Evolutionary conservation across 2,888 invertebrate species (phyloP).

Genomic region (Physocephala rufipes): DNA sequence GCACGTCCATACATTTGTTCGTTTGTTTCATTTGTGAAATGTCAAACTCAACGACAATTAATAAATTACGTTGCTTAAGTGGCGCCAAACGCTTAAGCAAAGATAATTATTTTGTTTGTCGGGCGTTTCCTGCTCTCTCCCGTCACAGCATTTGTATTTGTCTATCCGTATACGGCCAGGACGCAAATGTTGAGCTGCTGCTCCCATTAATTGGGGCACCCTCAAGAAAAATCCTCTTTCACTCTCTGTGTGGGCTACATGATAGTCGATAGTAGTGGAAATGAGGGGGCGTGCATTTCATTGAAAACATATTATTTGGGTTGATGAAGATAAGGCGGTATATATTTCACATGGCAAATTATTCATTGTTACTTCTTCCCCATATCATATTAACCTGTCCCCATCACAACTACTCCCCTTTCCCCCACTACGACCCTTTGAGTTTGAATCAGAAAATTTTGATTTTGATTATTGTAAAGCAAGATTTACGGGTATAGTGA

Average conservation of each 20-base stretch:
- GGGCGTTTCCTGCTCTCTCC: conserved; percentile 6
- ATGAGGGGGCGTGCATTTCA: conserved; percentile 16
- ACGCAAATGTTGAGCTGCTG: background rate
- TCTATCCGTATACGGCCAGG: conserved; percentile 10
- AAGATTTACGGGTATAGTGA: too few relatives aligned
- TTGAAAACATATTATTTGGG: background rate
- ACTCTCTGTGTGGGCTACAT: conserved; percentile 26
- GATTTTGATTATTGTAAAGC: too few relatives aligned
- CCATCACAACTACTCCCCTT: conserved; percentile 6
- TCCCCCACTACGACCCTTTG: conserved; percentile 17
- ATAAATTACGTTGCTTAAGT: conserved; percentile 62
- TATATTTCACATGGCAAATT: background rate
- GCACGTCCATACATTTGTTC: background rate
- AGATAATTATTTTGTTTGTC: conserved; percentile 29
- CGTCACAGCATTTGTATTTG: conserved; percentile 16
- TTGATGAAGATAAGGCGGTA: background rate
- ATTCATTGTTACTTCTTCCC: conserved; percentile 11
- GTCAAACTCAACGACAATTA: conserved; percentile 62
- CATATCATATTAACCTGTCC: conserved; percentile 28
- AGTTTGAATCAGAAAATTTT: too few relatives aligned
- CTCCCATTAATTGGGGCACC: background rate
- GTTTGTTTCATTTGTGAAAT: conserved; percentile 19
- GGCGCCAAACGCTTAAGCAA: conserved; percentile 55
- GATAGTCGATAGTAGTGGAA: background rate
- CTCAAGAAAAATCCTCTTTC: background rate